phyloP scores from a whole-genome alignment of 2,888 invertebrate species.

The Idaea dimidiata region DNA sequence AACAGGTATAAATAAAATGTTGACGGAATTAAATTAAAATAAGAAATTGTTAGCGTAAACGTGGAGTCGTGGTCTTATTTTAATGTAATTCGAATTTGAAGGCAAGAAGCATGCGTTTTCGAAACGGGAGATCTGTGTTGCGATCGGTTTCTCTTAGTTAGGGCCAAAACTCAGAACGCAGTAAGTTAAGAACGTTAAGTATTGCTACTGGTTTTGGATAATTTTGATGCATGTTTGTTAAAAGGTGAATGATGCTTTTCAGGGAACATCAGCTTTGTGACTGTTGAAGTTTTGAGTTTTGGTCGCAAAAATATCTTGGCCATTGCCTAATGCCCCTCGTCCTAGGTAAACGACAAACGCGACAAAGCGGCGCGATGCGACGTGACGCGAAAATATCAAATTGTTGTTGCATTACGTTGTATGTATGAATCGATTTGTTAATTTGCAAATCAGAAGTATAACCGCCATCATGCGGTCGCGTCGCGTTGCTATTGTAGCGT shows the following conservation, averaged over 20 bases:
- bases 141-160: neutral
- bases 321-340: no score
- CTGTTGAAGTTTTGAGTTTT: neutral
- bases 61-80: constrained; percentile 65
- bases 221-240: neutral
- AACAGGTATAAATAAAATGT: constrained; percentile 86
- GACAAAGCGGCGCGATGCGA: no score
- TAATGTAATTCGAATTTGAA: constrained; percentile 75
- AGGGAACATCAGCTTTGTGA: neutral
- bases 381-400: no score
- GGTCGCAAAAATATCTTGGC: neutral
- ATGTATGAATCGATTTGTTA: no score
- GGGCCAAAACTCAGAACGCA: constrained; percentile 1
- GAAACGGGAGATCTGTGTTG: constrained; percentile 64
- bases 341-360: neutral
- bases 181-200: neutral
- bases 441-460: no score
- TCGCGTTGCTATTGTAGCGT: no score
- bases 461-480: no score
- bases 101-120: constrained; percentile 86
- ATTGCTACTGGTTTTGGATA: neutral
- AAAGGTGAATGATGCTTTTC: neutral
- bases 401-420: no score
- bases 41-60: constrained; percentile 53
- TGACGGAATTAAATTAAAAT: constrained; percentile 76